These are phyloP conservation scores for Stenodera caucasica DNA, from an alignment of 2,888 invertebrate genomes.

Conservation along the genomic window DNA sequence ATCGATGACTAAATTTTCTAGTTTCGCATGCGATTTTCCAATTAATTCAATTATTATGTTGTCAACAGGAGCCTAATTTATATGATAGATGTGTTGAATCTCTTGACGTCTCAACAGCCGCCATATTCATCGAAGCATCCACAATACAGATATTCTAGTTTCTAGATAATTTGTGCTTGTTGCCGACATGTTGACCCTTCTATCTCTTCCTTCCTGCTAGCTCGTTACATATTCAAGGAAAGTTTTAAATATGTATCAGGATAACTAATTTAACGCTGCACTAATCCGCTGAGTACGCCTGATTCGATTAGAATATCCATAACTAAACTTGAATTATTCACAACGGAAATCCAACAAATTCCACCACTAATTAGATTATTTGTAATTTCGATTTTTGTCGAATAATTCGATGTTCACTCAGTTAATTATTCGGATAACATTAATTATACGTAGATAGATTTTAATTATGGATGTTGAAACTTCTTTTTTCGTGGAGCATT, in stretches of 20 bases:
- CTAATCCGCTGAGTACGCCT: neutral
- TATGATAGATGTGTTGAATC: slow-evolving; percentile 26
- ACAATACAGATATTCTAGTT: neutral
- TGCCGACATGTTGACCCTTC: neutral
- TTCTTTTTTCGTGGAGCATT: neutral
- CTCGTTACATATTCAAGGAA: neutral
- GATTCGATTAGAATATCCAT: neutral
- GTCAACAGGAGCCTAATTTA: slow-evolving; percentile 31
- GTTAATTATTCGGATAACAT: too few species aligned
- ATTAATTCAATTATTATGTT: slow-evolving; percentile 29
- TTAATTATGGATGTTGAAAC: neutral
- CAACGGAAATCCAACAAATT: too few species aligned
- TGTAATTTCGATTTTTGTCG: too few species aligned
- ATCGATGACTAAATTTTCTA: too few species aligned
- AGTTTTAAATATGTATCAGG: slow-evolving; percentile 2
- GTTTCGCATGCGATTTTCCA: too few species aligned
- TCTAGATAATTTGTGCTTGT: neutral
- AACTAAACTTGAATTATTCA: neutral
- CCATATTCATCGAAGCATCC: neutral
- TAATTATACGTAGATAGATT: neutral
- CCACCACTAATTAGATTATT: too few species aligned
- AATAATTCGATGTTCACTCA: too few species aligned
- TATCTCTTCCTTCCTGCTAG: neutral
- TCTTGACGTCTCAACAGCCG: neutral
- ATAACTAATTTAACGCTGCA: neutral